Conservation (phyloP, 2,797 vertebrate species). For the Anguilla obscura region DNA sequence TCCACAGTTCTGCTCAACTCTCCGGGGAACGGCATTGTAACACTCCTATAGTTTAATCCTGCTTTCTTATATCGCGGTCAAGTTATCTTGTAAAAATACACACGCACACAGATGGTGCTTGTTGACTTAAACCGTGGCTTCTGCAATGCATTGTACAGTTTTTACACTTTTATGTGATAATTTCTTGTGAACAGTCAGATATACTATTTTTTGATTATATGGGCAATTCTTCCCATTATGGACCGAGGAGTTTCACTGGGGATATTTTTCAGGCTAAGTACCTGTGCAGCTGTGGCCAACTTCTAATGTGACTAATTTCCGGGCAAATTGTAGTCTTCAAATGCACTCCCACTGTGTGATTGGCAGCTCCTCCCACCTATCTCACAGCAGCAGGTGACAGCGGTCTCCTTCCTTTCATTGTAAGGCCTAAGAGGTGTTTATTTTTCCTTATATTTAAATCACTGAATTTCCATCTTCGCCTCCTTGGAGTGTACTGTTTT, state of each 20-base stretch:
- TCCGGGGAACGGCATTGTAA: background rate
- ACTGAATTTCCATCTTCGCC: background rate
- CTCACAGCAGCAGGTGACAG: background rate
- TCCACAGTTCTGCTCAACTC: background rate
- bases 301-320: background rate
- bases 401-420: background rate
- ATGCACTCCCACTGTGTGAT: background rate
- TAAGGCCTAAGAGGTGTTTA: background rate
- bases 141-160: background rate
- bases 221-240: background rate
- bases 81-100: background rate
- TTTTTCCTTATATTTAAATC: background rate
- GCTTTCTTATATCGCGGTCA: background rate
- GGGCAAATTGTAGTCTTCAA: background rate
- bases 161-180: background rate
- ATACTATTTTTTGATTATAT: background rate
- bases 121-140: background rate
- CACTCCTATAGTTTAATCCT: background rate
- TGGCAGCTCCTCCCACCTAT: constrained; percentile 3
- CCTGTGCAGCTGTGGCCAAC: background rate
- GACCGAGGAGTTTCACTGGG: background rate
- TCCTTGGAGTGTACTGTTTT: background rate
- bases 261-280: background rate
- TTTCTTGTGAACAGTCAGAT: background rate
- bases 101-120: background rate